phyloP scores from a whole-genome alignment of 2,797 vertebrate species.

The Cuniculus paca region DNA sequence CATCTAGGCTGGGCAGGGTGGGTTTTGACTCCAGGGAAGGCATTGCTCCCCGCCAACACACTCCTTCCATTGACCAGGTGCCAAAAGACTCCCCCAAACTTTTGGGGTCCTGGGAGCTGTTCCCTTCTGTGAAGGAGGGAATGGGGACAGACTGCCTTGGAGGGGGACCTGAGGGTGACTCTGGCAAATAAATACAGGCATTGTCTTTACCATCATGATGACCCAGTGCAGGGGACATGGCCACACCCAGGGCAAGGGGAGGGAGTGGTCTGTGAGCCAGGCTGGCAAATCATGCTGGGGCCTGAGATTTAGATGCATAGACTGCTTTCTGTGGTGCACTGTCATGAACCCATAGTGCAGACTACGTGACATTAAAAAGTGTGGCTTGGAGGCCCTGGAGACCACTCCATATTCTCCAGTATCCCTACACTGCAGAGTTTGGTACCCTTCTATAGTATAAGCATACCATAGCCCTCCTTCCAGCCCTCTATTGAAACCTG shows the following conservation, averaged over 20 bases:
- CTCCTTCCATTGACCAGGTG: neutral
- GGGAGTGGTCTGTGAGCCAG: accelerated
- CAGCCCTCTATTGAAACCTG: neutral
- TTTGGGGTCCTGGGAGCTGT: neutral
- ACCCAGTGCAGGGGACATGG: neutral
- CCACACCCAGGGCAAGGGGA: neutral
- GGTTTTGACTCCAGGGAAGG: neutral
- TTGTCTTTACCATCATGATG: neutral
- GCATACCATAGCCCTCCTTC: neutral
- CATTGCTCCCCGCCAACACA: neutral
- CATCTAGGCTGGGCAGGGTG: neutral
- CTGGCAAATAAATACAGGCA: neutral
- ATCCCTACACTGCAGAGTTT: neutral
- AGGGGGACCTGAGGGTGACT: neutral
- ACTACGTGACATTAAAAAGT: neutral
- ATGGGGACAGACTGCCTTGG: neutral
- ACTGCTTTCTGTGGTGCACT: neutral
- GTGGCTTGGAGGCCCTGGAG: too few species aligned
- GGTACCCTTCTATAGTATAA: neutral
- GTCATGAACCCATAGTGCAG: neutral
- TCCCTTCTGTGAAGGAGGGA: neutral
- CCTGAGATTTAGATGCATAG: neutral
- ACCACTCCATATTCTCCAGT: accelerated
- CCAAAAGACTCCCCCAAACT: neutral
- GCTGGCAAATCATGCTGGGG: neutral